Evolutionary conservation across 2,113 vertebrate species (phyloP).

Genomic region (Tauraco erythrolophus): DNA sequence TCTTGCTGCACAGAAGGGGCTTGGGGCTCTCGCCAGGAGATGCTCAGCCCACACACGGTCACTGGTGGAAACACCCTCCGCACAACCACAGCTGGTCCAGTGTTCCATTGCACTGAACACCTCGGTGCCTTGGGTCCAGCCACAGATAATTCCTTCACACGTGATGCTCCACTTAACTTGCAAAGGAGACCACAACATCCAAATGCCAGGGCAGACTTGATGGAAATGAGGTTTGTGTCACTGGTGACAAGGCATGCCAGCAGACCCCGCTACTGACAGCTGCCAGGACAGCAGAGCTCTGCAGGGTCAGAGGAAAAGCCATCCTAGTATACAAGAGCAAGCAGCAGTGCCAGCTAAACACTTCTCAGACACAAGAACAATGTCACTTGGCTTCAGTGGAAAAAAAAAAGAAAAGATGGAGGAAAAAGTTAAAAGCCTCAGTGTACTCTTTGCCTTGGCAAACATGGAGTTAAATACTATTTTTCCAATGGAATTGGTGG

Average conservation of each 20-base stretch:
- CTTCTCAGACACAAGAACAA: not conserved
- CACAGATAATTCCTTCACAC: not conserved
- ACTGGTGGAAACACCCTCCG: fast-evolving
- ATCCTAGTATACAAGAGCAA: not conserved
- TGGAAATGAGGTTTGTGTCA: not conserved
- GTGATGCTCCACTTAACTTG: not conserved
- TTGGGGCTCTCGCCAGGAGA: too few species aligned
- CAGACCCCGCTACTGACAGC: not conserved
- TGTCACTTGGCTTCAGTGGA: not conserved
- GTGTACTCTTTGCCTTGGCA: not conserved
- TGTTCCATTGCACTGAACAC: not conserved
- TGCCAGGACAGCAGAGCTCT: not conserved
- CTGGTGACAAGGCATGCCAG: not conserved
- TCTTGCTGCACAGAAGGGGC: too few species aligned
- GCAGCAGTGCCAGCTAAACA: not conserved
- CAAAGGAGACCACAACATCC: not conserved
- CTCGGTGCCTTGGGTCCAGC: not conserved
- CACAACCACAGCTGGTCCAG: not conserved
- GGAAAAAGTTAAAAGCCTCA: not conserved
- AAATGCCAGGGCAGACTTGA: not conserved
- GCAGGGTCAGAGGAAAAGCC: not conserved
- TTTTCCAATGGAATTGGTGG: not conserved
- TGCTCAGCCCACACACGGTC: not conserved
- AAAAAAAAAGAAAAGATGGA: too few species aligned
- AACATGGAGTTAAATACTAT: not conserved